phyloP scores from a whole-genome alignment of 2,797 vertebrate species.

The Oreortyx pictus region DNA sequence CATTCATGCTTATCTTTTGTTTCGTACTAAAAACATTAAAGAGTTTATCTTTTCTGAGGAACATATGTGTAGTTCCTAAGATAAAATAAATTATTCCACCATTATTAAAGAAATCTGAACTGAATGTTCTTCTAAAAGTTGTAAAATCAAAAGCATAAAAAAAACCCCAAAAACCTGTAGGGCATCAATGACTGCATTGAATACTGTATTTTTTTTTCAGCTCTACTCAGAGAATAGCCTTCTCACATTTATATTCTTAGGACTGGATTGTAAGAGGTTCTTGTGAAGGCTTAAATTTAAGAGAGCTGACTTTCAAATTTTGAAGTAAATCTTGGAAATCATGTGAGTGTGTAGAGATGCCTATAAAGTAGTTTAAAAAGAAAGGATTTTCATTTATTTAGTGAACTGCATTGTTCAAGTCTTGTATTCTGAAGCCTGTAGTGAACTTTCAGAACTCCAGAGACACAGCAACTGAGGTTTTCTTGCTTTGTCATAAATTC shows the following conservation, averaged over 20 bases:
- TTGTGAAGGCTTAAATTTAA: not conserved
- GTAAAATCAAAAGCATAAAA: not conserved
- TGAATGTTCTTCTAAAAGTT: not conserved
- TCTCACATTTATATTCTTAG: not conserved
- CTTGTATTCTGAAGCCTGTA: not conserved
- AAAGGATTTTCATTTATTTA: not conserved
- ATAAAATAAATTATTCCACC: not conserved
- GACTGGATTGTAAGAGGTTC: not conserved
- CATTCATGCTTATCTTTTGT: not conserved
- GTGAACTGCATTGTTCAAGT: not conserved
- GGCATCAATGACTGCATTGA: not conserved
- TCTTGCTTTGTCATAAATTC: not conserved
- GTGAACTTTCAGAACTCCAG: not conserved
- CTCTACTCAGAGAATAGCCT: not conserved
- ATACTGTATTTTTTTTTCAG: not conserved
- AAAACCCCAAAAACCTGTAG: not conserved
- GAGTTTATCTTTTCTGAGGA: not conserved
- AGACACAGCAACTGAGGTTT: not conserved
- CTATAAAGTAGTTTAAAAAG: not conserved
- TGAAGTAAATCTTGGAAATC: not conserved
- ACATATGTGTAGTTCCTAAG: not conserved
- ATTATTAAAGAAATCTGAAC: not conserved
- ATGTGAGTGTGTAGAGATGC: not conserved
- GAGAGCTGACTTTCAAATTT: not conserved
- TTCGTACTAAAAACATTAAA: not conserved